A percentile compares a stretch with the other conserved stretches of the same genome.
Conservation (phyloP, 1,140 invertebrate genomes). For the Papilio xuthus region DNA sequence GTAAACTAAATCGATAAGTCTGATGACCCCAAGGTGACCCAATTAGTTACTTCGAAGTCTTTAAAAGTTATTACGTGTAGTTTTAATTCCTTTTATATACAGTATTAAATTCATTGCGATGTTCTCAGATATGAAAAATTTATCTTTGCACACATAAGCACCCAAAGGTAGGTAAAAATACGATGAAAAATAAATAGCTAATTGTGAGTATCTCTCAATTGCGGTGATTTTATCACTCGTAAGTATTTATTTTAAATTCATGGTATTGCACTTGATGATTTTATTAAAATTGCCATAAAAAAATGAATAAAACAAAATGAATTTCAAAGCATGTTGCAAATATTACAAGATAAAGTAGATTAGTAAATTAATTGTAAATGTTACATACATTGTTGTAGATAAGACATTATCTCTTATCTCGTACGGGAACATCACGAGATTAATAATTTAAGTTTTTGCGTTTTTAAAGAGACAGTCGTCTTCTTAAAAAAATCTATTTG, state of each 20-base stretch:
- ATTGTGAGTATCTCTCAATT: background rate
- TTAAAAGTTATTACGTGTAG: too few species aligned
- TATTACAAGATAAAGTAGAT: slow-evolving; percentile 6
- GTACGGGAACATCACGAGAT: slow-evolving; percentile 14
- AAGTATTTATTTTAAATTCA: background rate
- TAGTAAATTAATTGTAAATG: slow-evolving; percentile 26
- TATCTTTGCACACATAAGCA: background rate
- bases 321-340: background rate
- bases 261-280: background rate
- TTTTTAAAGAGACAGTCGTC: background rate
- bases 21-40: too few species aligned
- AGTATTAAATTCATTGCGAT: background rate
- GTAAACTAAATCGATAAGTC: too few species aligned
- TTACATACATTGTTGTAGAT: slow-evolving; percentile 15
- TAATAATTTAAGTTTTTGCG: slow-evolving; percentile 16
- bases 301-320: too few species aligned
- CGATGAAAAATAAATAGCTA: background rate
- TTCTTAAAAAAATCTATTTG: background rate
- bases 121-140: background rate
- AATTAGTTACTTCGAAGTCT: too few species aligned
- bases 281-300: background rate
- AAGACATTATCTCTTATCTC: slow-evolving; percentile 15
- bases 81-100: background rate
- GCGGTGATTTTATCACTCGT: background rate
- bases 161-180: background rate